Percentiles rank a stretch among this genome's conserved stretches.
Evolutionary conservation across 2,113 vertebrate genomes (phyloP).

Genomic region (Calyptomena viridis): DNA sequence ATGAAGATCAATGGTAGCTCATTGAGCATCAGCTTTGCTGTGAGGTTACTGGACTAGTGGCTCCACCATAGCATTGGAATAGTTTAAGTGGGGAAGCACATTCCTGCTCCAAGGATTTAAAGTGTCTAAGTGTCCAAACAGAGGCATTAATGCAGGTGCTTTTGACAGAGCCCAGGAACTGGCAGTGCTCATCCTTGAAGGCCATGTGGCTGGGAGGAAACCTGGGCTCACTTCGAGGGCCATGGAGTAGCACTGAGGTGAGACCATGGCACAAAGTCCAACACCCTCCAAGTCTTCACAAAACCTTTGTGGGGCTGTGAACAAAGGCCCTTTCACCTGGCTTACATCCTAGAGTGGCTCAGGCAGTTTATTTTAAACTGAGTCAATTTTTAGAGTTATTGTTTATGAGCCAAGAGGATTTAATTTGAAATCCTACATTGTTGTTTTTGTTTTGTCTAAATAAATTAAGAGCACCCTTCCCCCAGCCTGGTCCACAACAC

Average conservation of each 20-base stretch:
- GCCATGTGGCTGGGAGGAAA: not conserved
- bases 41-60: not conserved
- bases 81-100: not conserved
- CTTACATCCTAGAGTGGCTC: not conserved
- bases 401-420: not conserved
- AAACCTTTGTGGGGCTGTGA: not conserved
- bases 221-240: not conserved
- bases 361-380: not conserved
- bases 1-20: not conserved
- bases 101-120: not conserved
- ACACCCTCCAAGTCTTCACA: not conserved
- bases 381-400: not conserved
- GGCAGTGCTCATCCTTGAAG: not conserved
- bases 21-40: not conserved
- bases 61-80: not conserved
- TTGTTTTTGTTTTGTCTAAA: not conserved
- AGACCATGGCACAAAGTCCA: not conserved
- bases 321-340: not conserved
- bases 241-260: not conserved
- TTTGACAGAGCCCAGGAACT: not conserved
- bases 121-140: not conserved
- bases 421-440: not conserved
- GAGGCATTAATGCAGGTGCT: not conserved
- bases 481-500: constrained; percentile 2
- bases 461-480: not conserved